Percentiles rank a stretch among this genome's conserved stretches.
Evolutionary conservation across 2,113 vertebrate species (phyloP).

Genomic region (Eulemur macaco): DNA sequence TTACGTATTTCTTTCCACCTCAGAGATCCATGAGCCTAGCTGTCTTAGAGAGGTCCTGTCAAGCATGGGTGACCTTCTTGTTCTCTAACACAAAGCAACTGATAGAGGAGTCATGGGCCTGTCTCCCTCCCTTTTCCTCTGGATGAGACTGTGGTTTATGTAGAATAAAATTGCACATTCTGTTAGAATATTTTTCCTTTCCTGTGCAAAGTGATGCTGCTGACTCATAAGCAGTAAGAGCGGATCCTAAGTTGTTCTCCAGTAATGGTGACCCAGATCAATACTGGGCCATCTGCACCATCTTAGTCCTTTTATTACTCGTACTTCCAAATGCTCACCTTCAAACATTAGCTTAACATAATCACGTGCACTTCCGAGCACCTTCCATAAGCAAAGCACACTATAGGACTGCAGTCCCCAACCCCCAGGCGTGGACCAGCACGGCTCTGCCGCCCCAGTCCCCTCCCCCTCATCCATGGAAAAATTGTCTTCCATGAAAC

Average conservation of each 20-base stretch:
- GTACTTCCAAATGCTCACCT: neutral
- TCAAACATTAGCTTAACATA: neutral
- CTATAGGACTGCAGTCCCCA: neutral
- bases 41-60: neutral
- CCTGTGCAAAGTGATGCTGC: neutral
- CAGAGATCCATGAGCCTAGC: neutral
- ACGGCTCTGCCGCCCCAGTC: no score
- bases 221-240: neutral
- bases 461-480: no score
- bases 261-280: neutral
- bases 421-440: no score
- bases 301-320: neutral
- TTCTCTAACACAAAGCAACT: constrained; percentile 7
- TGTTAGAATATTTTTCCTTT: neutral
- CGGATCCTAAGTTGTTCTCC: neutral
- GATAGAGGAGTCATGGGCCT: neutral
- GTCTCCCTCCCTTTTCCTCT: neutral
- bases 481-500: no score
- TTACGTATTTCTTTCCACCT: constrained; percentile 17
- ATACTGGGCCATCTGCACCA: neutral
- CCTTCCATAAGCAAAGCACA: neutral
- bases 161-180: constrained; percentile 15
- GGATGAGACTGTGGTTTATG: neutral
- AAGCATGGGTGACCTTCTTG: neutral
- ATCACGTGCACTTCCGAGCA: neutral